Conservation (phyloP, 2,797 vertebrate species). For the Girardinus metallicus region DNA sequence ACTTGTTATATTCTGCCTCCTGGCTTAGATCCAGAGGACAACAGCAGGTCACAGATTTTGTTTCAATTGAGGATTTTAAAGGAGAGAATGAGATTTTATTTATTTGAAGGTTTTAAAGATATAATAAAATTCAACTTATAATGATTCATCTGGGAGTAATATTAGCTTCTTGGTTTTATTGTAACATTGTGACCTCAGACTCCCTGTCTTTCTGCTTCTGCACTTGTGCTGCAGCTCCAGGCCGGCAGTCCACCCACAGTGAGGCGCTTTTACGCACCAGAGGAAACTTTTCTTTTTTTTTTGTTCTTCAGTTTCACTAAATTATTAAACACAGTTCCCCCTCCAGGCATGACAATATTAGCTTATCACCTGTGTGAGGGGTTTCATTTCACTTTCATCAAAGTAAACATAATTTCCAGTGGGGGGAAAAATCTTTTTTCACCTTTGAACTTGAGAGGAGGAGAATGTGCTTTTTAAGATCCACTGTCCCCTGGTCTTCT, state of each 20-base stretch:
- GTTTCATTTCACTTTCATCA: conserved; percentile 56
- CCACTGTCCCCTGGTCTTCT: conserved; percentile 14
- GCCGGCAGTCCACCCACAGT: conserved; percentile 50
- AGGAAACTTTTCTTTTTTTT: conserved; percentile 28
- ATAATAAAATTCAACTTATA: conserved; percentile 1
- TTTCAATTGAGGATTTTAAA: conserved; percentile 8
- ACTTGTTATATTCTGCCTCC: conserved; percentile 54
- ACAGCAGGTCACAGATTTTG: conserved; percentile 41
- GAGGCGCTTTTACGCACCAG: conserved; percentile 56
- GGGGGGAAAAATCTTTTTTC: conserved; percentile 47
- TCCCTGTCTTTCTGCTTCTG: conserved; percentile 25
- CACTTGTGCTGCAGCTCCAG: conserved; percentile 33
- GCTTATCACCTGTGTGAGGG: conserved; percentile 39
- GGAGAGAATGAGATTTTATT: background rate
- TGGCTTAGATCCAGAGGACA: conserved; percentile 42
- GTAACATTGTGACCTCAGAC: background rate
- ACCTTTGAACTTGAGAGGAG: conserved; percentile 12
- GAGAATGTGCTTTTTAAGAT: conserved; percentile 5
- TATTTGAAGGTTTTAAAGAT: background rate
- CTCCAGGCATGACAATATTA: conserved; percentile 61
- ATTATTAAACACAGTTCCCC: conserved; percentile 65
- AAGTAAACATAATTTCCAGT: conserved; percentile 40
- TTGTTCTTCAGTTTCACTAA: conserved; percentile 29
- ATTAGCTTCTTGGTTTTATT: conserved; percentile 18
- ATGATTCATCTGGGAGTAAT: background rate